phyloP scores from a whole-genome alignment of 2,113 vertebrate species.

The Micronycteris hirsuta region DNA sequence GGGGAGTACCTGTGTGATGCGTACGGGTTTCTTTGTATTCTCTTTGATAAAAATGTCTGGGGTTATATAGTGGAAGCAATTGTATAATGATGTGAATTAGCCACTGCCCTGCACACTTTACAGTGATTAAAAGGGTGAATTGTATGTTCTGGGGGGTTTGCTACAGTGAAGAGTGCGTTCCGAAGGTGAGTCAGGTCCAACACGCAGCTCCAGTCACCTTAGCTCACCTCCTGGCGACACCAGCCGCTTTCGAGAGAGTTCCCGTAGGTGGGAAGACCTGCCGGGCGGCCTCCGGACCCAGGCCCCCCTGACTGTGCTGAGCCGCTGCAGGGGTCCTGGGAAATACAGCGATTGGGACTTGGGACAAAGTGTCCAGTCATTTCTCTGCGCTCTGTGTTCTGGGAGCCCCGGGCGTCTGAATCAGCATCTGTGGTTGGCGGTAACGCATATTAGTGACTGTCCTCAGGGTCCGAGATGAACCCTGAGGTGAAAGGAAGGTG shows the following conservation, averaged over 20 bases:
- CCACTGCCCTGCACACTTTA: background rate
- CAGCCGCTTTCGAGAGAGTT: background rate
- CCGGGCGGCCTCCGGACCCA: too few relatives aligned
- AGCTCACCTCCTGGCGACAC: background rate
- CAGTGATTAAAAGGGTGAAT: background rate
- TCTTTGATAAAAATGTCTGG: background rate
- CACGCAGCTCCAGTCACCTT: background rate
- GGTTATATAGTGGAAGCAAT: background rate
- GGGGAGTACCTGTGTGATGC: too few relatives aligned
- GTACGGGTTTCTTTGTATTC: background rate
- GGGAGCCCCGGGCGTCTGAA: background rate
- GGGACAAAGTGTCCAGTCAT: background rate
- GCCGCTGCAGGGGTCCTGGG: background rate
- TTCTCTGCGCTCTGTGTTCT: background rate
- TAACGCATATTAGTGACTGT: background rate
- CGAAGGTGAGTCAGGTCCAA: background rate
- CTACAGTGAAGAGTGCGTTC: background rate
- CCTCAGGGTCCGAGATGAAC: background rate
- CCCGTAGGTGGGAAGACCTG: background rate
- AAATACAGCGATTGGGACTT: background rate
- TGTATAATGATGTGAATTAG: background rate
- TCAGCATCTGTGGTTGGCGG: background rate
- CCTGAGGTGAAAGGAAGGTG: too few relatives aligned
- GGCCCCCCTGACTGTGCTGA: background rate
- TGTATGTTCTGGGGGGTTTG: background rate